phyloP scores from a whole-genome alignment of 2,113 vertebrate genomes.

The Triplophysa tibetana region DNA sequence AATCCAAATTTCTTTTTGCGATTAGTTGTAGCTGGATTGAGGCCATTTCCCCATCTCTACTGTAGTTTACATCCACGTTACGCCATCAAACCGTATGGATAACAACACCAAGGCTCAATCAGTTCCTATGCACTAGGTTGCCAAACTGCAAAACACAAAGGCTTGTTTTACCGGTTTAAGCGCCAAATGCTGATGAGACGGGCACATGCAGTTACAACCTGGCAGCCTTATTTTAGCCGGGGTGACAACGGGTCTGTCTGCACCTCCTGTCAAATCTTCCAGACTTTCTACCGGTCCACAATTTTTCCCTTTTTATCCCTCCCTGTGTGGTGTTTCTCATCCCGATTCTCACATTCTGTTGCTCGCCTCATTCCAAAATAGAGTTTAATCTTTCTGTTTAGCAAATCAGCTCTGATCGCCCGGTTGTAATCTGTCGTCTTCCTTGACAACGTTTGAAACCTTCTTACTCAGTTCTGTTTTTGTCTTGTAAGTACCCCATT shows the following conservation, averaged over 20 bases:
- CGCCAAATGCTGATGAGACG: conserved; percentile 27
- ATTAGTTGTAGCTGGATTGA: too few species aligned
- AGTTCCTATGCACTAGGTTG: conserved; percentile 31
- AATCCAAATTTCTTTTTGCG: too few species aligned
- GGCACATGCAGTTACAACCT: conserved; percentile 29
- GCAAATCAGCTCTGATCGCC: not conserved
- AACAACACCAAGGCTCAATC: conserved; percentile 29
- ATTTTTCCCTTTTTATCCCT: conserved; percentile 44
- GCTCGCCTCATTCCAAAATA: not conserved
- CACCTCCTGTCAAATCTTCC: conserved; percentile 46
- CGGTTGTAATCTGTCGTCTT: not conserved
- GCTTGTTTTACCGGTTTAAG: conserved; percentile 31
- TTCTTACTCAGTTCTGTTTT: not conserved
- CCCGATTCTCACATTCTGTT: not conserved
- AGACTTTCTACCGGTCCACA: conserved; percentile 24
- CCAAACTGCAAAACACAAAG: conserved; percentile 6
- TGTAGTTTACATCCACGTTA: not conserved
- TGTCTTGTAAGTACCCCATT: not conserved
- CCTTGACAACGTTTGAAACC: not conserved
- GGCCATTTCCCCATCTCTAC: too few species aligned
- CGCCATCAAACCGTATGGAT: conserved; percentile 12
- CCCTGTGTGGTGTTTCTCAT: conserved; percentile 16
- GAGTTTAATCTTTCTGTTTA: not conserved
- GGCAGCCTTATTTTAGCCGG: conserved; percentile 49
- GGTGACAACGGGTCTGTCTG: conserved; percentile 54